Conservation (phyloP, 2,888 invertebrate genomes). For the Lumbricus terrestris region DNA sequence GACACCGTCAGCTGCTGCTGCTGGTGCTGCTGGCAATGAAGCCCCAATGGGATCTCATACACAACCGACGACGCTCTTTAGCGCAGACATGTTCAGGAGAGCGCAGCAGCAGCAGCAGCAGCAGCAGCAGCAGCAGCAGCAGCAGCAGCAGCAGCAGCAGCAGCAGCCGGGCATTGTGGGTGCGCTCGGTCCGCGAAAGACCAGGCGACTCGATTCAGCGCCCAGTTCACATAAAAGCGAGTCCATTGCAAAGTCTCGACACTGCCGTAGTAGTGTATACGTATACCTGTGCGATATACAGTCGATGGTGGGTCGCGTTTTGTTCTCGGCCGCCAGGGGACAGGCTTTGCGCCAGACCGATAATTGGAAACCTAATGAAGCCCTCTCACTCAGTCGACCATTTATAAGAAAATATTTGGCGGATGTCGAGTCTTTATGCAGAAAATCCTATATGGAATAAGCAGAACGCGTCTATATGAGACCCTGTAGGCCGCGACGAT, state of each 20-base stretch:
- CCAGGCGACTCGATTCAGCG: neutral
- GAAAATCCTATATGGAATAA: neutral
- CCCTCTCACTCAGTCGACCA: neutral
- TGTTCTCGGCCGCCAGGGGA: neutral
- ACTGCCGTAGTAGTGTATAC: no score
- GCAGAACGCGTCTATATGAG: neutral
- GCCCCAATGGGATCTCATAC: neutral
- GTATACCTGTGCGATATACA: neutral
- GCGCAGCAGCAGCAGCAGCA: no score
- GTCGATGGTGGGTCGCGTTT: neutral
- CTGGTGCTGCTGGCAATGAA: neutral
- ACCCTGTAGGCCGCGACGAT: neutral
- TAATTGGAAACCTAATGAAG: neutral
- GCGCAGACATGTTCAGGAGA: no score
- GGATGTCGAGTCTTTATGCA: neutral
- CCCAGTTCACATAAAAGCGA: neutral
- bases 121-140: no score
- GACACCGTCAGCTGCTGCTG: neutral
- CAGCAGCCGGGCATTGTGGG: neutral
- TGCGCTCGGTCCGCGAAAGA: neutral
- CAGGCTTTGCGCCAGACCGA: neutral
- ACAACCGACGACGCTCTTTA: neutral
- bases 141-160: no score
- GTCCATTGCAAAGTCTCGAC: neutral
- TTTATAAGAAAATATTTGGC: neutral